A percentile compares a stretch with the other conserved stretches of the same genome.
These are phyloP conservation scores for Bolinopsis microptera DNA, from an alignment of 37 sponge, comb jelly and placozoan genomes.

Conservation along the genomic window DNA sequence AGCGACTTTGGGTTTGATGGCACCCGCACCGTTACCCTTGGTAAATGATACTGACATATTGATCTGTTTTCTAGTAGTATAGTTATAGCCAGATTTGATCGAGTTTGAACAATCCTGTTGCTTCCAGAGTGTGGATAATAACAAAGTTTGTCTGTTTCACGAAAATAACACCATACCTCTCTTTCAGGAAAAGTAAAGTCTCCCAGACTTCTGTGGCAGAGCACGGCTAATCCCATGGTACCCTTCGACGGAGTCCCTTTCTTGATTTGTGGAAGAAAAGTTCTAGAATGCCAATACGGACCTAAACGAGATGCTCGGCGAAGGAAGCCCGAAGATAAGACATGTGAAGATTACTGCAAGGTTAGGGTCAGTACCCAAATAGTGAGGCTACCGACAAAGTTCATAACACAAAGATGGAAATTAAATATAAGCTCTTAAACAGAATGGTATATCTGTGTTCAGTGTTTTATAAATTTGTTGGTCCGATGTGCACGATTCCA, in stretches of 20 bases:
- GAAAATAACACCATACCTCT: no score
- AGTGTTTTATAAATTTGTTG: no score
- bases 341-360: slow-evolving; percentile 56
- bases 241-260: slow-evolving; percentile 58
- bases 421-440: no score
- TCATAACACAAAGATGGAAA: no score
- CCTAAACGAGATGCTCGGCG: slow-evolving; percentile 45
- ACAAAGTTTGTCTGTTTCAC: no score
- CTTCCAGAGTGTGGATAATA: no score
- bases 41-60: not conserved
- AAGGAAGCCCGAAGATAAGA: slow-evolving; percentile 43
- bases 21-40: slow-evolving; percentile 52
- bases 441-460: no score
- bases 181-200: slow-evolving; percentile 48
- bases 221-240: slow-evolving; percentile 61
- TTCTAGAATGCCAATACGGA: slow-evolving; percentile 59
- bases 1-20: slow-evolving; percentile 63
- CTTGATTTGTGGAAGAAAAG: slow-evolving; percentile 49
- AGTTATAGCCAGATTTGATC: not conserved
- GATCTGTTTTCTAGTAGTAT: not conserved
- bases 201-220: slow-evolving; percentile 63
- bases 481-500: no score
- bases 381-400: no score
- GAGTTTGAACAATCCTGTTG: not conserved
- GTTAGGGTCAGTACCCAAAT: not conserved